These are phyloP conservation scores for Nomada lathburiana DNA, from an alignment of 2,888 invertebrate genomes.

Conservation along the genomic window DNA sequence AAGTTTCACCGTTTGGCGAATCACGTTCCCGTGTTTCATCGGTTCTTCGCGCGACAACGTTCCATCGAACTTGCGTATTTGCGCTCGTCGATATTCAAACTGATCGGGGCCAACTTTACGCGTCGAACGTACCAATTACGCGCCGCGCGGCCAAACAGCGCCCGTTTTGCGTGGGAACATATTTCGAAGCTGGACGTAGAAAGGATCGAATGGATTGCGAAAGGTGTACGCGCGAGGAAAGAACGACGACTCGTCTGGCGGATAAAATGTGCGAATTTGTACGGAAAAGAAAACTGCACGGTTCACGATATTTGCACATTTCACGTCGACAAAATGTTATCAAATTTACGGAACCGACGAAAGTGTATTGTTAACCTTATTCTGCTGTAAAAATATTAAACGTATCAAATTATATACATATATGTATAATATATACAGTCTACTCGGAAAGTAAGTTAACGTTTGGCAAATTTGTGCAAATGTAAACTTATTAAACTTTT, in stretches of 20 bases:
- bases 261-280: background rate
- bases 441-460: too few relatives aligned
- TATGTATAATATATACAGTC: too few relatives aligned
- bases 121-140: conserved; percentile 29
- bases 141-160: conserved; percentile 2
- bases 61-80: conserved; percentile 27
- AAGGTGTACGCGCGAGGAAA: background rate
- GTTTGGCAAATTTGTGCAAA: background rate
- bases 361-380: too few relatives aligned
- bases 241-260: background rate
- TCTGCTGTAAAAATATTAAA: too few relatives aligned
- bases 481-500: background rate
- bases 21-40: background rate
- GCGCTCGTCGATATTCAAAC: conserved; percentile 38
- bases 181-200: background rate
- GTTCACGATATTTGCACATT: background rate
- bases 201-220: background rate
- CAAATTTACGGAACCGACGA: too few relatives aligned
- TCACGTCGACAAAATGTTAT: too few relatives aligned
- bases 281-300: background rate
- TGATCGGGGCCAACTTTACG: conserved; percentile 36
- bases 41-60: conserved; percentile 1
- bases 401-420: too few relatives aligned
- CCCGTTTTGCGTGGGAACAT: conserved; percentile 9
- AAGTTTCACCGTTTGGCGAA: background rate